These are phyloP conservation scores for Drosophila navojoa DNA, from an alignment of 1,140 invertebrate genomes.

Conservation along the genomic window DNA sequence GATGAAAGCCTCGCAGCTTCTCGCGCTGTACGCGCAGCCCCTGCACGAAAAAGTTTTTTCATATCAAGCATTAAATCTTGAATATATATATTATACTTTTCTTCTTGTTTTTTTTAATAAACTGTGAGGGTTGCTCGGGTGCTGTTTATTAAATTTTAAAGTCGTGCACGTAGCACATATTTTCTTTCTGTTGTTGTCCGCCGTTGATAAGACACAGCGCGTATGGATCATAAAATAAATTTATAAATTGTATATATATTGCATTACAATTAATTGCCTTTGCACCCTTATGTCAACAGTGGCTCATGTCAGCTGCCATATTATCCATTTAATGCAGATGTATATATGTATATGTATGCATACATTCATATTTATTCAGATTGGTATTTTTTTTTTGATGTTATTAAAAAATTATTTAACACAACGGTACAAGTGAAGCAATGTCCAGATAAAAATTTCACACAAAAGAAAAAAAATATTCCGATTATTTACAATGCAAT, in stretches of 20 bases:
- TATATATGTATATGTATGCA: constrained; percentile 5
- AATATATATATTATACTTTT: background rate
- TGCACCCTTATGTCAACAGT: constrained; percentile 26
- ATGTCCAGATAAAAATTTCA: constrained; percentile 24
- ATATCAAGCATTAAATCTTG: constrained; percentile 15
- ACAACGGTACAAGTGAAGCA: constrained; percentile 19
- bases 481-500: constrained; percentile 31
- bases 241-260: constrained; percentile 5
- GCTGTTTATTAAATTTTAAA: constrained; percentile 47
- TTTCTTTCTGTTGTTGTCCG: background rate
- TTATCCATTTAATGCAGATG: constrained; percentile 11
- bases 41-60: constrained; percentile 25
- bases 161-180: background rate
- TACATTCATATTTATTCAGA: constrained; percentile 20
- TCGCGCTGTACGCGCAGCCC: background rate
- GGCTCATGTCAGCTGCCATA: constrained; percentile 33
- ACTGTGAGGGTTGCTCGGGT: background rate
- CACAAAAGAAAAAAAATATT: background rate
- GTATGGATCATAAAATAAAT: constrained; percentile 31
- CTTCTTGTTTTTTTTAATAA: constrained; percentile 16
- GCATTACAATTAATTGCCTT: constrained; percentile 39
- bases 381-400: constrained; percentile 28
- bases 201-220: constrained; percentile 38
- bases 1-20: constrained; percentile 32
- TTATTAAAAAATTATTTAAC: constrained; percentile 51